These are phyloP conservation scores for Aleiodes sp. DNA, from an alignment of 1,140 invertebrate species.

Conservation along the genomic window DNA sequence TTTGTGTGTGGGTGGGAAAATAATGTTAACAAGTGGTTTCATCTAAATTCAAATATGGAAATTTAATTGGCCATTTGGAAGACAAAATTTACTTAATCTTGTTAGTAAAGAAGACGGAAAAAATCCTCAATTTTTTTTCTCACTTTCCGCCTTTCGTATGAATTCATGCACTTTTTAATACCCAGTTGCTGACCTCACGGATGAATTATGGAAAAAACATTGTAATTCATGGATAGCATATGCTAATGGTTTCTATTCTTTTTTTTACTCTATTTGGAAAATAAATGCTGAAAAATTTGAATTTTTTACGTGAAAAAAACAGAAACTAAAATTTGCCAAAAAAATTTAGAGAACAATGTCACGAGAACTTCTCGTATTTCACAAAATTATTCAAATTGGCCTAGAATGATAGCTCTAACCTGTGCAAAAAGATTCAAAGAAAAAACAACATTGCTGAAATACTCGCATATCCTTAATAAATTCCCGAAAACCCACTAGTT, in stretches of 20 bases:
- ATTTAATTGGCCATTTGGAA: neutral
- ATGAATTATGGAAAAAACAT: conserved; percentile 3
- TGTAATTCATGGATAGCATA: neutral
- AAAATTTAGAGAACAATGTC: too few relatives aligned
- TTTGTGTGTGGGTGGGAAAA: neutral
- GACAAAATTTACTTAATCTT: neutral
- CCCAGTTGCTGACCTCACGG: neutral
- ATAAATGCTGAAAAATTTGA: too few relatives aligned
- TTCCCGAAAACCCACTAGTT: too few relatives aligned
- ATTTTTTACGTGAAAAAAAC: too few relatives aligned
- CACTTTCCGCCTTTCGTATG: neutral
- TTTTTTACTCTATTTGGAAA: too few relatives aligned
- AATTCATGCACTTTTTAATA: neutral
- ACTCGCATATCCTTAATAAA: too few relatives aligned
- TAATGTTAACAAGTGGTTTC: neutral
- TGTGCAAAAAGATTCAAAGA: too few relatives aligned
- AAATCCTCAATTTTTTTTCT: neutral
- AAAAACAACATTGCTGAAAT: too few relatives aligned
- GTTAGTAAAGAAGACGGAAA: neutral
- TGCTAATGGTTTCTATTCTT: neutral
- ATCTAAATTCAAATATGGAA: neutral
- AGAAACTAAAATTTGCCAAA: too few relatives aligned
- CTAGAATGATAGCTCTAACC: too few relatives aligned
- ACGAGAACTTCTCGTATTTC: too few relatives aligned
- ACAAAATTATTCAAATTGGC: too few relatives aligned